A percentile compares a stretch with the other conserved stretches of the same genome.
These are phyloP conservation scores for Triplophysa bombifrons DNA, from an alignment of 2,797 vertebrate genomes.

Conservation along the genomic window DNA sequence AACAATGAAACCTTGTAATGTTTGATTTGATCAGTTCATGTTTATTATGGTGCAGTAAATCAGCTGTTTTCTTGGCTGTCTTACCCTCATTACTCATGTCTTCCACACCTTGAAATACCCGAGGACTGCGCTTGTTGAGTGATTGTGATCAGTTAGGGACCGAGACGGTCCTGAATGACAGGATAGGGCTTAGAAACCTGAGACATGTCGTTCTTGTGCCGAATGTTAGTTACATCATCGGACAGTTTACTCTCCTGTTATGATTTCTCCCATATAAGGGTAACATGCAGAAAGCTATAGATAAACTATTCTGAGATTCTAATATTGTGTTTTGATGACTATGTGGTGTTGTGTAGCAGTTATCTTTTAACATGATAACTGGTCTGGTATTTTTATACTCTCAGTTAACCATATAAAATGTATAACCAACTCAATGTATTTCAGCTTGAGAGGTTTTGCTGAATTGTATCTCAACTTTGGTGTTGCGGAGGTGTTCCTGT, in stretches of 20 bases:
- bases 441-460: not conserved
- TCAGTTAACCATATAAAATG: not conserved
- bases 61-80: not conserved
- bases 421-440: not conserved
- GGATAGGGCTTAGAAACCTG: slow-evolving; percentile 42
- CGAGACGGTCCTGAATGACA: not conserved
- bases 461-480: not conserved
- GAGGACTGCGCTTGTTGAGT: not conserved
- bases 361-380: not conserved
- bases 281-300: not conserved
- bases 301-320: not conserved
- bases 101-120: slow-evolving; percentile 48
- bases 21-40: not conserved
- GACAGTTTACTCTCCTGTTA: not conserved
- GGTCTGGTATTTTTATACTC: not conserved
- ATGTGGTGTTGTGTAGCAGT: not conserved
- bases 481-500: not conserved
- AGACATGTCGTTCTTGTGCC: slow-evolving; percentile 37
- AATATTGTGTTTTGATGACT: not conserved
- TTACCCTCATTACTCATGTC: not conserved
- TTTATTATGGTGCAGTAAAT: slow-evolving; percentile 2
- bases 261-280: not conserved
- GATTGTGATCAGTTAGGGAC: not conserved
- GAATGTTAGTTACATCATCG: slow-evolving; percentile 1
- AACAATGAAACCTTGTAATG: slow-evolving; percentile 22